Conservation (phyloP, 2,113 vertebrate genomes). For the Tringa solitaria region DNA sequence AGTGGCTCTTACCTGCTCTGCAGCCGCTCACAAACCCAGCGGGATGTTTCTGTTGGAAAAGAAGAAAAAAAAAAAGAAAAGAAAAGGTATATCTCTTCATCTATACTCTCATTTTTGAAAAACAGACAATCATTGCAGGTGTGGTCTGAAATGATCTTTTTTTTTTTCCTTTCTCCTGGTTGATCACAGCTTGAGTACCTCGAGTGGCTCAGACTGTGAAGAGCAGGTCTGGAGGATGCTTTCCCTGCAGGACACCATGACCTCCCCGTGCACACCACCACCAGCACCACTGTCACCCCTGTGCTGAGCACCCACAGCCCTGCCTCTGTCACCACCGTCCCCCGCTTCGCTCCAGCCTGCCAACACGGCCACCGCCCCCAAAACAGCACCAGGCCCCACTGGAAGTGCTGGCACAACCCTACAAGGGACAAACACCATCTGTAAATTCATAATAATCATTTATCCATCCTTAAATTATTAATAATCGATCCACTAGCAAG, state of each 20-base stretch:
- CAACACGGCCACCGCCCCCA: not conserved
- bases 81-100: not conserved
- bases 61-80: too few relatives aligned
- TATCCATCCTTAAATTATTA: not conserved
- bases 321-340: fast-evolving
- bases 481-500: not conserved
- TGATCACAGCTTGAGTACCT: fast-evolving
- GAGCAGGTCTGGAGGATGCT: fast-evolving
- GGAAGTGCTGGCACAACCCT: not conserved
- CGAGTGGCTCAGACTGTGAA: fast-evolving
- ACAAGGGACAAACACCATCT: not conserved
- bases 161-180: not conserved
- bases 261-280: not conserved
- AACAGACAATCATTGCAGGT: not conserved
- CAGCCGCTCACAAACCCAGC: not conserved
- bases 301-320: not conserved
- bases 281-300: not conserved
- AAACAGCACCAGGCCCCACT: not conserved
- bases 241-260: not conserved
- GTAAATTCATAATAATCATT: not conserved
- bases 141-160: not conserved
- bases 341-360: not conserved
- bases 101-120: not conserved
- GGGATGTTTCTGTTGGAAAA: not conserved
- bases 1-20: not conserved